Evolutionary conservation across 2,797 vertebrate genomes (phyloP), one percentile per base, ranked within the genome.

Genomic region (Acanthornis magna): DNA sequence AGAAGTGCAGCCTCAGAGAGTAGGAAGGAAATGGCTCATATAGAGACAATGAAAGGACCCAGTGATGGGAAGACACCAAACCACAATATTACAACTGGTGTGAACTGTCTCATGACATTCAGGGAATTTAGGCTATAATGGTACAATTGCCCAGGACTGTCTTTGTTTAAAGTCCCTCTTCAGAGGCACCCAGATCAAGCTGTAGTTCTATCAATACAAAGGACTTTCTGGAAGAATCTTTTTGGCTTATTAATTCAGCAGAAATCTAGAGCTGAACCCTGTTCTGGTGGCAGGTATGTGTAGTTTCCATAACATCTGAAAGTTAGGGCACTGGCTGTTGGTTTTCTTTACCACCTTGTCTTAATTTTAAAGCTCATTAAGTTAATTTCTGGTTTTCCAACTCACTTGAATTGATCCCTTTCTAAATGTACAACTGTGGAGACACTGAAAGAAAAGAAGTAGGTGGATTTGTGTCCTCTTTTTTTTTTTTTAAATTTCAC

Each of bases 51-150:
- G 22, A 38, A 38, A 70, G 32, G 32, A 79, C 2, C 4, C 40
- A 78, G 17, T 7, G 51, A 60, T 0, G 2, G 22, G 25, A 77
- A 63, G 26, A 67, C 45, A 29, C 9, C 32, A 91, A n/a, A 53
- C 9, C 32, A 29, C 40, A 45, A 5, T 4, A 22, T 20, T 50
- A 13, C 25, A 32, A 4, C 10, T 18, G 32, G 14, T 63, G 45
- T 18, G 7, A 77, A n/a, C 2, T 14, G 21, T 13, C 0, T 0
- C 17, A 2, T 13, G 40, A 20, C 13, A 10, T 11, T 13, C 9
- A 36, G 42, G 32, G 14, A 77, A 74, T 73, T 73, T 51, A 25
- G 14, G 13, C 32, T 34, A 11, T 7, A 60, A 45, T 14, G 29
- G 7, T 16, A 16, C 27, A 89, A 43, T 13, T 55, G 8, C 8